Base-by-base conservation (phyloP, 2,113 vertebrate species). In the Percina caprodes region DNA sequence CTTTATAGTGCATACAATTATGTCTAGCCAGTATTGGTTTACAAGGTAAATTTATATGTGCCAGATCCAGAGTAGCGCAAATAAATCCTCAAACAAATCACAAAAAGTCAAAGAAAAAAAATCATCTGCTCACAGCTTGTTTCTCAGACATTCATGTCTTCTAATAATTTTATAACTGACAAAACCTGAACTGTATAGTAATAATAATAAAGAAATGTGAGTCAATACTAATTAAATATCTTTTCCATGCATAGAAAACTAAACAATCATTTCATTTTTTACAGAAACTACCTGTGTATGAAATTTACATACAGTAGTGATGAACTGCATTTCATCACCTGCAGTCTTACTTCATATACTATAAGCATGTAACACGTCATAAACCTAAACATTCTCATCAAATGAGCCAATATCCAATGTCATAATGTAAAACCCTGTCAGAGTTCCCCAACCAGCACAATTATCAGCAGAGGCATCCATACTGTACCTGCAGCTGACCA, bases 401-500 rank as follows among this genome's bases (percentile, higher is more conserved):
- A 30, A 46, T 21, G 4, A 60, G 24, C 2, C 9, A 71, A 58
- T 5, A 21, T 72, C 10, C 55, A 26, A 6, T 18, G 21, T 58
- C 49, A 39, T 42, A 55, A 33, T 52, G 12, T 26, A 49, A 66
- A 10, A 16, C 49, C 26, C 8, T 14, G 7, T 54, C 54, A 24
- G 3, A 45, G 1, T 45, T 39, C 26, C 51, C 51, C 48, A 70
- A 45, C 39, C 54, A 45, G 13, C 51, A 60, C 58, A 33, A 15
- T 19, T 33, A 35, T 33, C 23, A 39, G 8, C 10, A 26, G 10
- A 70, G 2, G 13, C 11, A 70, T 46, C 16, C 24, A 21, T 35
- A 77, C 74, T 33, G 39, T 77, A 79, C 77, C 77, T 71, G 77
- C 2, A 55, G 67, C 13, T 18, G 67, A 23, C 19, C 23, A 2